These are phyloP conservation scores for Phodopus roborovskii DNA, from an alignment of 2,113 vertebrate species.

Conservation along the genomic window DNA sequence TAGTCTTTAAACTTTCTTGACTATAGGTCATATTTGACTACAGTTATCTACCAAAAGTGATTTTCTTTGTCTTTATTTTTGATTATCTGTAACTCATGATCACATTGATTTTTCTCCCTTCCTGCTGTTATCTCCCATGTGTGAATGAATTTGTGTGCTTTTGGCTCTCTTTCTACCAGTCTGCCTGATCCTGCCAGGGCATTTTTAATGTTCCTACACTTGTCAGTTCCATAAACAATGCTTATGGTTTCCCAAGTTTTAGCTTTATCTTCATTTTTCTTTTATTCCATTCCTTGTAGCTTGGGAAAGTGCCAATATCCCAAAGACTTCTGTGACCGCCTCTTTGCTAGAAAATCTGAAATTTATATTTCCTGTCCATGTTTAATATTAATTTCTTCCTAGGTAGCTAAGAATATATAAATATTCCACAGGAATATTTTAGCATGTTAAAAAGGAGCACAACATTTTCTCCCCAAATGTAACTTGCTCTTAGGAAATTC, in stretches of 20 bases:
- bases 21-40: background rate
- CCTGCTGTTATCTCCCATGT: background rate
- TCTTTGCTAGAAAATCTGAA: slow-evolving; percentile 6
- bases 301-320: background rate
- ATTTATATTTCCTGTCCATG: background rate
- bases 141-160: background rate
- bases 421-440: background rate
- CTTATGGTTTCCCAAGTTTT: background rate
- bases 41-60: background rate
- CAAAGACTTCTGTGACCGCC: background rate
- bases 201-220: background rate
- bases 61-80: background rate
- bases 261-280: background rate
- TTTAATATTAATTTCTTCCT: background rate
- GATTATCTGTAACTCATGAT: background rate
- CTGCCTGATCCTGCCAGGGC: background rate
- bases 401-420: slow-evolving; percentile 1
- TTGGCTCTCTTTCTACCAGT: background rate
- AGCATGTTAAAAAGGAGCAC: background rate
- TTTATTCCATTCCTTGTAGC: background rate
- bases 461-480: slow-evolving; percentile 28
- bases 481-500: background rate
- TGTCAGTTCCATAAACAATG: background rate
- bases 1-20: slow-evolving; percentile 14
- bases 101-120: background rate